Evolutionary conservation across 1,140 invertebrate species (phyloP), one percentile per base, ranked within the genome.

Genomic region (roundworm (Caenorhabditis elegans)): DNA sequence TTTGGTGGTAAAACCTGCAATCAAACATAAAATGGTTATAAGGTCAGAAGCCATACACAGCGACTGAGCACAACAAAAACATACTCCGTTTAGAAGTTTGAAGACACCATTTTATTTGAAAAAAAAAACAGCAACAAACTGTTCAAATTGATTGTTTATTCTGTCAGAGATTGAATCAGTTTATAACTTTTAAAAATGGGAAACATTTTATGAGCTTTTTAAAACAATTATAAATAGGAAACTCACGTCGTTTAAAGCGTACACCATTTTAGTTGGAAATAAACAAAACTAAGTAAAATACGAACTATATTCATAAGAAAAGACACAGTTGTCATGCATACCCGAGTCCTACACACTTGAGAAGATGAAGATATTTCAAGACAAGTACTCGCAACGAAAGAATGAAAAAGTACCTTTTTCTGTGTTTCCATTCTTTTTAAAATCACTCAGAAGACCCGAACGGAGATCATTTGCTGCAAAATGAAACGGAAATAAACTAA

Each of bases 281-380:
- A 39, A 13, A 34, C 28, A 39, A 39, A 13, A 36, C 5, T 13
- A 10, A 39, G 34, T 70, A 39, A 70, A 2, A 70, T 39, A 34
- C 5, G 22, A 22, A 31, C 11, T 6, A 15, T 43, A 24, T 70
- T 39, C 43, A 36, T 39, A 70, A 39, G 60, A 70, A 24, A 70
- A n/a, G 60, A 19, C 31, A 19, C 34, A 70, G 60, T 70, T 39
- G 60, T 70, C 60, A 70, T 70, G 60, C 34, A 36, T 39, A 70
- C 60, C 60, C 31, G 34, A 39, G 28, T 36, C 60, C 34, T 70
- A 70, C 22, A 60, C n/a, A 60, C 26, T 60, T 60, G 53, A 34
- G 34, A 43, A 70, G 19, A 36, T 70, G 34, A 70, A 70, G 60
- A 70, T 70, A 6, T 39, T 70, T 70, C 34, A 70, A 39, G 31